Conservation (phyloP, 2,113 vertebrate genomes). For the Lophius piscatorius region DNA sequence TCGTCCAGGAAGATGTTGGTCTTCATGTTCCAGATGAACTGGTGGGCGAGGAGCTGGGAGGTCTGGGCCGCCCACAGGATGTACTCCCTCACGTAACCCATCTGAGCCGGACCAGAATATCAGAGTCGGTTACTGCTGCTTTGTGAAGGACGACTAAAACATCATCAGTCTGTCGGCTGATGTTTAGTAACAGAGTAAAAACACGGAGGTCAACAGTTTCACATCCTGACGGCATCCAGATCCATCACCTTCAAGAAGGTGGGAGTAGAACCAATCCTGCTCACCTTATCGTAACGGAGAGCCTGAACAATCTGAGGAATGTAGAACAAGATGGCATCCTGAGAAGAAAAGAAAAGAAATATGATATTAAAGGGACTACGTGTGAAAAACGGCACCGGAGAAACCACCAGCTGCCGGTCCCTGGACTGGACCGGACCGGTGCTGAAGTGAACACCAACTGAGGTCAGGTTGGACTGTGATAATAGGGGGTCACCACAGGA, state of each 20-base stretch:
- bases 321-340: conserved; percentile 99
- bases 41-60: conserved; percentile 96
- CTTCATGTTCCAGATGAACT: conserved; percentile 99
- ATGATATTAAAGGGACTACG: too few relatives aligned
- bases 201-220: too few relatives aligned
- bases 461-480: too few relatives aligned
- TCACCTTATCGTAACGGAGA: conserved; percentile 96
- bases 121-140: not conserved
- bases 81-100: conserved; percentile 98
- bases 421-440: too few relatives aligned
- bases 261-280: conserved; percentile 4
- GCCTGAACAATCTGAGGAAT: conserved; percentile 98
- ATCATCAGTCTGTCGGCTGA: too few relatives aligned
- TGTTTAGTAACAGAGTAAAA: too few relatives aligned
- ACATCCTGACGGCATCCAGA: too few relatives aligned
- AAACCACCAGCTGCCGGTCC: too few relatives aligned
- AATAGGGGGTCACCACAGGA: too few relatives aligned
- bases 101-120: conserved; percentile 74
- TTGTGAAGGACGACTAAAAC: not conserved
- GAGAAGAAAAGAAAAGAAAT: not conserved
- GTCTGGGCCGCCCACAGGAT: conserved; percentile 97
- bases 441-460: too few relatives aligned
- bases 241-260: too few relatives aligned
- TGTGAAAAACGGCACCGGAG: too few relatives aligned
- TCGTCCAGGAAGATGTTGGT: conserved; percentile 97